phyloP scores from a whole-genome alignment of 2,888 invertebrate species.

The Tetragonula carbonaria region DNA sequence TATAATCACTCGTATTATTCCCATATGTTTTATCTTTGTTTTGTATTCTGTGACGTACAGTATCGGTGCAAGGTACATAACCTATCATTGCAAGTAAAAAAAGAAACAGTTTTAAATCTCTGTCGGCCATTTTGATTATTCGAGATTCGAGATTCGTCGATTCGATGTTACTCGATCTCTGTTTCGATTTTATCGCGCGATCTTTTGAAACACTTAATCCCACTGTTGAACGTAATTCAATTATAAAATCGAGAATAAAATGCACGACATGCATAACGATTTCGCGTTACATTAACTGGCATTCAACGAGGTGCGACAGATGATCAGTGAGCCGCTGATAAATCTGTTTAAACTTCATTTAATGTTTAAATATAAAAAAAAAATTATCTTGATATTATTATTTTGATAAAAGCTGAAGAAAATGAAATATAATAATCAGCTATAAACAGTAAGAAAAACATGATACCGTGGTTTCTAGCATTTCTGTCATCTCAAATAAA shows the following conservation, averaged over 20 bases:
- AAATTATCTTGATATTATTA: too few species aligned
- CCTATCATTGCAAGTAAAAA: background rate
- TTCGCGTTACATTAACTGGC: background rate
- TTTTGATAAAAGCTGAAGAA: too few species aligned
- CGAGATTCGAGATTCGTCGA: background rate
- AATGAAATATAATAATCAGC: background rate
- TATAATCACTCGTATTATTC: background rate
- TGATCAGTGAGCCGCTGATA: background rate
- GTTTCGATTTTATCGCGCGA: background rate
- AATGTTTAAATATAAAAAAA: background rate
- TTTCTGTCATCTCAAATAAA: slow-evolving; percentile 7
- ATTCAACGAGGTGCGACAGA: background rate
- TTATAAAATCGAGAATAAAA: background rate
- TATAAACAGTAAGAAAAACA: background rate
- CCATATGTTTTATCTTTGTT: background rate
- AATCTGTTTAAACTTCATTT: background rate
- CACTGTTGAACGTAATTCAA: background rate
- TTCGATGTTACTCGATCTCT: background rate
- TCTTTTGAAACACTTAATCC: background rate
- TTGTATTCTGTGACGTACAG: background rate
- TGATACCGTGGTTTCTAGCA: background rate
- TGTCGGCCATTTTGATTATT: background rate
- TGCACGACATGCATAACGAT: background rate
- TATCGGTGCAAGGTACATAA: background rate
- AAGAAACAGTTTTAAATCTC: background rate